These are phyloP conservation scores for Microtus montanus DNA, from an alignment of 2,113 vertebrate genomes.

Conservation along the genomic window DNA sequence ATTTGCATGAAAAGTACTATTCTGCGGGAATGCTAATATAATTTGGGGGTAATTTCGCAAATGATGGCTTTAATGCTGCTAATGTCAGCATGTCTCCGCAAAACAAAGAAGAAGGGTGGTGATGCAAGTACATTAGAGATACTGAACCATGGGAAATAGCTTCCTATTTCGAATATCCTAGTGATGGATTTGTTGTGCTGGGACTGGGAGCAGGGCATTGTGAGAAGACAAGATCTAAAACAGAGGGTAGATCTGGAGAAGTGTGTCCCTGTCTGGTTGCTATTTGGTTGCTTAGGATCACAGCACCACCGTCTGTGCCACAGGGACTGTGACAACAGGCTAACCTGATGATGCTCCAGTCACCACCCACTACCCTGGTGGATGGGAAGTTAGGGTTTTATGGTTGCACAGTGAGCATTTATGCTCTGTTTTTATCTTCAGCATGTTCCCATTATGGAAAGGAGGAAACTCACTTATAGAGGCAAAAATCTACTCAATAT, in stretches of 20 bases:
- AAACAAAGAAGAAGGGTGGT: constrained; percentile 10
- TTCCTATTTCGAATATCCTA: not conserved
- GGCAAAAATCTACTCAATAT: not conserved
- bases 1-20: constrained; percentile 29
- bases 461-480: not conserved
- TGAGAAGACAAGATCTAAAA: not conserved
- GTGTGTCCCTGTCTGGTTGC: not conserved
- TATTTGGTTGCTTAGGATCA: not conserved
- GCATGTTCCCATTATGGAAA: not conserved
- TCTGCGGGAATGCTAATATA: not conserved
- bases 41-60: constrained; percentile 39
- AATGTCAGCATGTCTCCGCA: constrained; percentile 40
- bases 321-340: not conserved
- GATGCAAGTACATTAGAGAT: not conserved
- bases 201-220: not conserved
- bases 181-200: not conserved
- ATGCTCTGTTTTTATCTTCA: not conserved
- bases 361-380: not conserved
- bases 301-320: not conserved
- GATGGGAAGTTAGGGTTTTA: too few relatives aligned
- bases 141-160: not conserved
- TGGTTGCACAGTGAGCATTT: not conserved
- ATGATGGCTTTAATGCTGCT: constrained; percentile 58
- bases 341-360: not conserved
- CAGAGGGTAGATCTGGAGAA: not conserved